phyloP scores from a whole-genome alignment of 2,888 invertebrate species.

The Yponomeuta evonymella region DNA sequence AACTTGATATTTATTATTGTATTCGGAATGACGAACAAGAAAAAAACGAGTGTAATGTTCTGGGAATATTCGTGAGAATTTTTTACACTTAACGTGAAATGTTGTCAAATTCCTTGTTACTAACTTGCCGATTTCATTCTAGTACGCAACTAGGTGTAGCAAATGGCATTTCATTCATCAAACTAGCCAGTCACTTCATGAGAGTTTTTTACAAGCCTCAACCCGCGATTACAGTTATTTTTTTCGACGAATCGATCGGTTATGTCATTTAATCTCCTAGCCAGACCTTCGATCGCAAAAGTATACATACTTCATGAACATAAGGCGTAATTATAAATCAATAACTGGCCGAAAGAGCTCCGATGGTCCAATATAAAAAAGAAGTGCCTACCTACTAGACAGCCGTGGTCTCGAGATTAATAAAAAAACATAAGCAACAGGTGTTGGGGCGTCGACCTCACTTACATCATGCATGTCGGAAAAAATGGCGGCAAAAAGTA shows the following conservation, averaged over 20 bases:
- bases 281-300: neutral
- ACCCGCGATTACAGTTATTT: neutral
- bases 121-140: too few species aligned
- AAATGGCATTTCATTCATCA: neutral
- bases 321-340: conserved; percentile 44
- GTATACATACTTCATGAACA: neutral
- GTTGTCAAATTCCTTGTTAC: neutral
- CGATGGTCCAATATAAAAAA: conserved; percentile 49
- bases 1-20: conserved; percentile 2
- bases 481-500: conserved; percentile 46
- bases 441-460: conserved; percentile 44
- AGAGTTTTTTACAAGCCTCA: neutral
- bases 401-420: conserved; percentile 33
- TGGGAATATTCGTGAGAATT: neutral
- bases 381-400: conserved; percentile 53
- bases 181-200: neutral
- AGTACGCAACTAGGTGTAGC: neutral
- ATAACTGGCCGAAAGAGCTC: conserved; percentile 37
- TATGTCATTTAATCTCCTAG: neutral
- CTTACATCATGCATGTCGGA: conserved; percentile 52
- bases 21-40: neutral
- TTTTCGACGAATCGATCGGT: neutral
- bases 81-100: neutral
- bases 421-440: conserved; percentile 48
- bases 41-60: neutral